These are phyloP conservation scores for Drosophila kokeensis DNA, from an alignment of 2,888 invertebrate species.

Conservation along the genomic window DNA sequence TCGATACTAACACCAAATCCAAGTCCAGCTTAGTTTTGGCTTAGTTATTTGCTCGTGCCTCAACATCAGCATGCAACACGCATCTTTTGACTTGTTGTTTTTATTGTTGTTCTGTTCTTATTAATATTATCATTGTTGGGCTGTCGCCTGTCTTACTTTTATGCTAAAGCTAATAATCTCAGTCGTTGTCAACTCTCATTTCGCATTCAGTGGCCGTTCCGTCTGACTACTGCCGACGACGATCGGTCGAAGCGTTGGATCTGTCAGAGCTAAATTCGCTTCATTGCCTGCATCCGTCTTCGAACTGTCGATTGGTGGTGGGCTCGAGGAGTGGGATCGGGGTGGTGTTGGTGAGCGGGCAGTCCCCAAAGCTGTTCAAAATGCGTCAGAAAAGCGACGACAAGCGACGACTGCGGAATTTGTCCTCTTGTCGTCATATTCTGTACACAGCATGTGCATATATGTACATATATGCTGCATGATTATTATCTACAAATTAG, in stretches of 20 bases:
- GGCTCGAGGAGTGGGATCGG: neutral
- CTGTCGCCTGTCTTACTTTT: conserved; percentile 52
- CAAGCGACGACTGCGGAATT: conserved; percentile 61
- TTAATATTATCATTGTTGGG: conserved; percentile 68
- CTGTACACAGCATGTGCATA: conserved; percentile 32
- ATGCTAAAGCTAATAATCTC: conserved; percentile 49
- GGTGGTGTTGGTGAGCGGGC: conserved; percentile 33
- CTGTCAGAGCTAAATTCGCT: conserved; percentile 55
- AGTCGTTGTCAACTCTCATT: conserved; percentile 48
- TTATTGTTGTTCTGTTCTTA: conserved; percentile 43
- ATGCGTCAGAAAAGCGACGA: conserved; percentile 66
- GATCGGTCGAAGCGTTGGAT: conserved; percentile 23
- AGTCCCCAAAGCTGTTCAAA: conserved; percentile 65
- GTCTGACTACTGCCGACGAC: conserved; percentile 5
- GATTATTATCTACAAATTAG: conserved; percentile 18
- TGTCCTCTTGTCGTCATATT: conserved; percentile 66
- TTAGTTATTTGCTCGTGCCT: conserved; percentile 25
- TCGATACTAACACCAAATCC: conserved; percentile 6
- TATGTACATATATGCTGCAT: conserved; percentile 12
- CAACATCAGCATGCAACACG: conserved; percentile 62
- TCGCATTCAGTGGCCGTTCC: conserved; percentile 51
- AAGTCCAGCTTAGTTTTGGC: conserved; percentile 18
- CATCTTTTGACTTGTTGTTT: conserved; percentile 18
- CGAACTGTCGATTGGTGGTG: conserved; percentile 18
- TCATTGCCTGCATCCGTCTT: conserved; percentile 73